These are phyloP conservation scores for Morelia viridis DNA, from an alignment of 2,797 vertebrate species.

Conservation along the genomic window DNA sequence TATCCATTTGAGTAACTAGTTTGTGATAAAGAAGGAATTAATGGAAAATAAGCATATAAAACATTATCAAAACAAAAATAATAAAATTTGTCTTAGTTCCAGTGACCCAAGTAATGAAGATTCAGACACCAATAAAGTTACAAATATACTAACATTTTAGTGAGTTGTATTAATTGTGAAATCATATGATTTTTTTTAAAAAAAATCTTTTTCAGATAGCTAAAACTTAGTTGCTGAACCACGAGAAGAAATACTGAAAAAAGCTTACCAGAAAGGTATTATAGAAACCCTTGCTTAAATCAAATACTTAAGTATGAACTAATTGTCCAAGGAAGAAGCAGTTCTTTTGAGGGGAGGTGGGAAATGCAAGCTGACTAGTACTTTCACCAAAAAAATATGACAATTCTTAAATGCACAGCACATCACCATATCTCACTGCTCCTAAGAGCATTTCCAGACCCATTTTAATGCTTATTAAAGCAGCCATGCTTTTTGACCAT, in stretches of 20 bases:
- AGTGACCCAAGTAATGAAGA: slow-evolving; percentile 6
- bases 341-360: not conserved
- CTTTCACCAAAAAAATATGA: not conserved
- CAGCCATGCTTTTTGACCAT: not conserved
- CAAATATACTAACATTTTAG: not conserved
- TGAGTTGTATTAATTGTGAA: slow-evolving; percentile 33
- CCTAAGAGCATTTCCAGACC: not conserved
- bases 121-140: not conserved
- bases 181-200: not conserved
- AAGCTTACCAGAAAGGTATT: slow-evolving; percentile 36
- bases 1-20: not conserved
- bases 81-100: not conserved
- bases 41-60: not conserved
- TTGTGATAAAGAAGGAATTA: not conserved
- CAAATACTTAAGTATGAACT: slow-evolving; percentile 48
- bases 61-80: not conserved
- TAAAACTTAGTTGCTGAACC: slow-evolving; percentile 34
- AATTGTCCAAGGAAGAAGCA: slow-evolving; percentile 23
- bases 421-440: not conserved
- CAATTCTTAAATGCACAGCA: not conserved
- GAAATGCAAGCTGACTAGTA: not conserved
- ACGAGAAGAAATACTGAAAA: slow-evolving; percentile 9
- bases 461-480: not conserved
- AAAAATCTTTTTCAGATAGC: not conserved
- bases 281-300: slow-evolving; percentile 22